Evolutionary conservation across 2,888 invertebrate genomes (phyloP).

Genomic region (Aspidiotus destructor): DNA sequence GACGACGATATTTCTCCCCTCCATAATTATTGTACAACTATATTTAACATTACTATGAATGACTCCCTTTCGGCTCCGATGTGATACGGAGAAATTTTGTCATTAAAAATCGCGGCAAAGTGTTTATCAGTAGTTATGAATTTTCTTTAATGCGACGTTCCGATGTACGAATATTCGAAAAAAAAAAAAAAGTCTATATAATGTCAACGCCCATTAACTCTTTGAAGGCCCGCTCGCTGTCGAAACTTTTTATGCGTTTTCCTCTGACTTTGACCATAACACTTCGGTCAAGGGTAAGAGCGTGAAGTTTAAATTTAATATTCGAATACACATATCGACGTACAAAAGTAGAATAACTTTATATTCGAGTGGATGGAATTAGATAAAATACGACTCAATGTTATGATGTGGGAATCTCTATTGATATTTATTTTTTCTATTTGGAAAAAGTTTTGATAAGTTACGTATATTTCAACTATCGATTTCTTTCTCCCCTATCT

Average conservation of each 20-base stretch:
- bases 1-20: constrained; percentile 1
- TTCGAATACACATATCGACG: not conserved
- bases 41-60: not conserved
- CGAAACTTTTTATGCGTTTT: not conserved
- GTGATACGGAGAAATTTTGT: no score
- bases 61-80: not conserved
- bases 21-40: not conserved
- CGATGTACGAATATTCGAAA: no score
- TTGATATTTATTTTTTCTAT: no score
- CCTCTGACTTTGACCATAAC: constrained; percentile 15
- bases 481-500: no score
- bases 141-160: no score
- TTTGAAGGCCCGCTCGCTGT: not conserved
- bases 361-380: not conserved
- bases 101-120: no score
- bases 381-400: no score
- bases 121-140: no score
- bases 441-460: no score
- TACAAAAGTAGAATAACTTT: not conserved
- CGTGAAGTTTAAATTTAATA: constrained; percentile 19
- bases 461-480: no score
- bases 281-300: constrained; percentile 22
- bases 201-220: not conserved
- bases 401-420: no score
- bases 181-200: not conserved